Percentiles rank a stretch among this genome's conserved stretches.
phyloP scores from a whole-genome alignment of 2,888 invertebrate species.

The Torymus texanus region DNA sequence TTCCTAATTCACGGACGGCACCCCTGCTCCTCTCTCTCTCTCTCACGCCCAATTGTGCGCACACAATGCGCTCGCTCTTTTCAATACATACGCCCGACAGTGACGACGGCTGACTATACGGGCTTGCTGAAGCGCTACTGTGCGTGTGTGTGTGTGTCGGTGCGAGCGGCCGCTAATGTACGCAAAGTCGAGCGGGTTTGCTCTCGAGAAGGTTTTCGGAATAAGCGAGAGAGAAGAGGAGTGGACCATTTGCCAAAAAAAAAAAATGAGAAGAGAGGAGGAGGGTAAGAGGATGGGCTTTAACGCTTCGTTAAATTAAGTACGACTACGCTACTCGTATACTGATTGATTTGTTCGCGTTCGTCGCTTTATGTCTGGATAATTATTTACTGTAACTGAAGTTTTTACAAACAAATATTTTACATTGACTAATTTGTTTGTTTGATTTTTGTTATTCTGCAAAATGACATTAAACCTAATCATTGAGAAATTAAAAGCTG shows the following conservation, averaged over 20 bases:
- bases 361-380: too few species aligned
- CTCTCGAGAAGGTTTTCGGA: slow-evolving; percentile 10
- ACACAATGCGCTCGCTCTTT: slow-evolving; percentile 54
- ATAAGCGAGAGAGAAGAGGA: slow-evolving; percentile 20
- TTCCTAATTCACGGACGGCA: slow-evolving; percentile 27
- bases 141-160: too few species aligned
- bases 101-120: too few species aligned
- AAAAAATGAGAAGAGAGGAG: not conserved
- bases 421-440: too few species aligned
- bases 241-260: too few species aligned
- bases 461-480: too few species aligned
- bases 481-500: too few species aligned
- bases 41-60: slow-evolving; percentile 57
- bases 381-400: too few species aligned
- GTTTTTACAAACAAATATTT: too few species aligned
- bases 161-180: slow-evolving; percentile 6
- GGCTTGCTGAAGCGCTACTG: too few species aligned
- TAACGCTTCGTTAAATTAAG: slow-evolving; percentile 38
- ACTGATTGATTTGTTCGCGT: not conserved
- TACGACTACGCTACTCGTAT: slow-evolving; percentile 15
- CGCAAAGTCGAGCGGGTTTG: not conserved
- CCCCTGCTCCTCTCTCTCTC: slow-evolving; percentile 26
- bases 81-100: too few species aligned
- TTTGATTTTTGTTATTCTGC: too few species aligned
- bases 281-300: slow-evolving; percentile 20